Evolutionary conservation across 1,140 invertebrate species (phyloP).

Genomic region (Drosophila persimilis): DNA sequence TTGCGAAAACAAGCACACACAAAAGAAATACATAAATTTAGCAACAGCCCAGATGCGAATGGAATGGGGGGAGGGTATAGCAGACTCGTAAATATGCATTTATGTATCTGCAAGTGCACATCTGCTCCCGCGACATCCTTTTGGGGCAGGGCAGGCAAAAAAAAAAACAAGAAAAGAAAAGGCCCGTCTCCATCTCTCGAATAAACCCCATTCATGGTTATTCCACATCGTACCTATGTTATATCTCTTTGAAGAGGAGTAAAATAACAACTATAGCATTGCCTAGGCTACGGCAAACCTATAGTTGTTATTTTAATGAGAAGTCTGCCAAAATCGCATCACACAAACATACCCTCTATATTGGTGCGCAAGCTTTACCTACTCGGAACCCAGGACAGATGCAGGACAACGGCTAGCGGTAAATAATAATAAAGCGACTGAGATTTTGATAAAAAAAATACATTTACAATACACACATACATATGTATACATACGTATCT

Average conservation of each 20-base stretch:
- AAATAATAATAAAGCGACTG: background rate
- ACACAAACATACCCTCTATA: too few relatives aligned
- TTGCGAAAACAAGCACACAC: conserved; percentile 1
- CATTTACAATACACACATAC: background rate
- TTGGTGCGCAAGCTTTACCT: background rate
- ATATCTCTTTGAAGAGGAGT: too few relatives aligned
- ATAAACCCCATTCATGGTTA: background rate
- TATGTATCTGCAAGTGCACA: conserved; percentile 12
- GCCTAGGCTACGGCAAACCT: too few relatives aligned
- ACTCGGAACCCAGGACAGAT: conserved; percentile 18
- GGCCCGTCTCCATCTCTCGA: background rate
- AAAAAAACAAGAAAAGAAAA: background rate
- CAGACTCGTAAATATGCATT: background rate
- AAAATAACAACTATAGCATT: too few relatives aligned
- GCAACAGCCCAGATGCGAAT: conserved; percentile 4
- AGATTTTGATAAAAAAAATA: background rate
- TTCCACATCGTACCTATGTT: too few relatives aligned
- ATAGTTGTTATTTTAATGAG: background rate
- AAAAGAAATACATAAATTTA: conserved; percentile 36
- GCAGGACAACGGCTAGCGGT: conserved; percentile 4
- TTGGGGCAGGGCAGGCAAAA: background rate
- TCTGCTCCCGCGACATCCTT: conserved; percentile 29
- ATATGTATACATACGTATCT: background rate
- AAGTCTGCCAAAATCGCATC: too few relatives aligned
- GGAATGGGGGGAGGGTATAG: background rate